Base-by-base conservation (phyloP, 2,888 invertebrate genomes). In the Steinernema scapterisci region DNA sequence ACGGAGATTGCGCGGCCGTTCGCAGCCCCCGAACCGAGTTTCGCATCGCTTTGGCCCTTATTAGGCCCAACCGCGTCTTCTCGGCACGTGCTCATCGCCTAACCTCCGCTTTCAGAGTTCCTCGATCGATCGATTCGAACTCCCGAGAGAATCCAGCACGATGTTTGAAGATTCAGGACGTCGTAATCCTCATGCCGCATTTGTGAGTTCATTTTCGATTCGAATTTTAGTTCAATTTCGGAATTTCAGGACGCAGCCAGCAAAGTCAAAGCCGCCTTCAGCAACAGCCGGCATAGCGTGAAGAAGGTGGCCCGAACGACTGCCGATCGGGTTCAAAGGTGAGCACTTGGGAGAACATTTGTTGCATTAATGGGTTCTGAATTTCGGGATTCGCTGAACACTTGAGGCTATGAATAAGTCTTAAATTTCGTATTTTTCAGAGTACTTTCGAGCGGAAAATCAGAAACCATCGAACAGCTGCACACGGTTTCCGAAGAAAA, bases 361-460 rank as follows among this genome's bases (percentile, higher is more conserved):
- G 38, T 31, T 54, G 6, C 9, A 31, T 21, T 63, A 27, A 25
- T 27, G 63, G 38, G 38, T 9, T 38, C n/a, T 54, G 25, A 25
- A 7, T 44, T 44, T 7, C 45, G 6, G 54, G 54, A 9, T 3
- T 13, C n/a, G 9, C 3, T 54, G 19, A 23, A 21, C 54, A 16
- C 25, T 13, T 5, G n/a, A n/a, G n/a, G n/a, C n/a, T n/a, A n/a
- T n/a, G n/a, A n/a, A n/a, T n/a, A n/a, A n/a, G n/a, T n/a, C n/a
- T n/a, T n/a, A n/a, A n/a, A 38, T 6, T 38, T 13, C 31, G 31
- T 31, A 5, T 16, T 3, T 48, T 48, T 63, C 63, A 63, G 63
- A 31, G 63, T 63, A 19, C 63, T 63, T 11, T 63, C 63, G 63
- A 63, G 63, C 31, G 63, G 63, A 63, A 63, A 63, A 63, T 63